Conservation (phyloP, 2,888 invertebrate species). For the Tiphia femorata region DNA sequence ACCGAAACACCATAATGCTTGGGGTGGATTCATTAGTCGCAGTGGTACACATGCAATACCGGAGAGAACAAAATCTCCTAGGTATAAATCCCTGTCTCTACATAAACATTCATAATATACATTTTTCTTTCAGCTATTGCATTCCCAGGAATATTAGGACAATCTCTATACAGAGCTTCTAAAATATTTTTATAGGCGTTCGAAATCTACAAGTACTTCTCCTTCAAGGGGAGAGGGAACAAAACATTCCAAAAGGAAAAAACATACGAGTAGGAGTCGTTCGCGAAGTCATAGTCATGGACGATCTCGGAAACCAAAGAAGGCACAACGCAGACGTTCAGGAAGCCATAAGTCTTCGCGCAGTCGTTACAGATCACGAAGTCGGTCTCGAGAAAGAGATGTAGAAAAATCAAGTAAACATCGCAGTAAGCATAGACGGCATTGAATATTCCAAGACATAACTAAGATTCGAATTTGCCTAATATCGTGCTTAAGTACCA, state of each 20-base stretch:
- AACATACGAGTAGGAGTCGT: constrained; percentile 66
- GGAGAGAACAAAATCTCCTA: constrained; percentile 64
- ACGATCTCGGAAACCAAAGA: constrained; percentile 63
- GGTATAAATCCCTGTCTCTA: too few species aligned
- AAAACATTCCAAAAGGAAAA: constrained; percentile 65
- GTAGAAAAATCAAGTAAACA: constrained; percentile 63
- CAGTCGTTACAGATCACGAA: constrained; percentile 63
- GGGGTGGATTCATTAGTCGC: constrained; percentile 78
- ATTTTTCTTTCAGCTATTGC: not conserved
- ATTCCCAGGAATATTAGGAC: not conserved
- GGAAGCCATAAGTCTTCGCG: constrained; percentile 65
- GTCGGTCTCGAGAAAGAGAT: constrained; percentile 65
- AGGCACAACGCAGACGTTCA: constrained; percentile 60
- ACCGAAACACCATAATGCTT: constrained; percentile 76
- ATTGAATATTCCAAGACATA: constrained; percentile 36
- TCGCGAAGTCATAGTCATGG: constrained; percentile 68
- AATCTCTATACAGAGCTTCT: not conserved
- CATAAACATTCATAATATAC: not conserved
- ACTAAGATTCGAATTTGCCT: not conserved
- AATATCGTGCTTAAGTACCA: too few species aligned
- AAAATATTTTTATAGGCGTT: constrained; percentile 45
- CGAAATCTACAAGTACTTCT: constrained; percentile 61
- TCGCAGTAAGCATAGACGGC: constrained; percentile 62
- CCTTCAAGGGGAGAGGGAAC: constrained; percentile 57
- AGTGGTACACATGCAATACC: constrained; percentile 63